Evolutionary conservation across 2,113 vertebrate genomes (phyloP).

Genomic region (Clarias batrachus): DNA sequence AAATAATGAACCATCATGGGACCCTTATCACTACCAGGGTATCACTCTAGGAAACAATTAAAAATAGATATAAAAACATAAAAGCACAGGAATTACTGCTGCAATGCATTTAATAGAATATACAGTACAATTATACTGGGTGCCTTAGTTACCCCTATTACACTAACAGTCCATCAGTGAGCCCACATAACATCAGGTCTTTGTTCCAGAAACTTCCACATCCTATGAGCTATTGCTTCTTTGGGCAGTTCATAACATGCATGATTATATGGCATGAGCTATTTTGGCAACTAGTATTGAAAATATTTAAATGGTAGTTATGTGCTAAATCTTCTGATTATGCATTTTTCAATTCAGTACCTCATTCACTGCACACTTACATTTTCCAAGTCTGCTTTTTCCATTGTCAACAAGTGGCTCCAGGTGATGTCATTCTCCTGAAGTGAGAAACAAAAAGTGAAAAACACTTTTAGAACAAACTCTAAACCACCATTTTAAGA

Average conservation of each 20-base stretch:
- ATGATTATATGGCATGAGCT: neutral
- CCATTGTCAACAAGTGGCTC: constrained; percentile 83
- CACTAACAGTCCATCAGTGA: constrained; percentile 16
- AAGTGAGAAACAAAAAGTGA: constrained; percentile 3
- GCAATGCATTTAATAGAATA: neutral
- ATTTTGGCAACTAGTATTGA: neutral
- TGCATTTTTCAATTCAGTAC: neutral
- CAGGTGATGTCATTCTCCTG: constrained; percentile 84
- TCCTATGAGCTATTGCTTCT: constrained; percentile 13
- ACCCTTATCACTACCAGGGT: neutral
- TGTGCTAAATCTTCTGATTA: neutral
- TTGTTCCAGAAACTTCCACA: constrained; percentile 6
- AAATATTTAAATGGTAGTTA: neutral
- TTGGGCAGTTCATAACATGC: constrained; percentile 19
- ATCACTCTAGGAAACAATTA: neutral
- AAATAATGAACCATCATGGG: neutral
- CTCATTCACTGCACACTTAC: constrained; percentile 59
- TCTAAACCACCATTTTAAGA: neutral
- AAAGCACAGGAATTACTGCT: neutral
- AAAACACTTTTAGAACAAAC: neutral
- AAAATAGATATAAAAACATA: neutral
- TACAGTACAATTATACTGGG: neutral
- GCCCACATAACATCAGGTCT: constrained; percentile 11
- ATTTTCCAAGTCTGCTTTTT: constrained; percentile 82
- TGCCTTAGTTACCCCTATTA: constrained; percentile 17